phyloP scores from a whole-genome alignment of 2,797 vertebrate genomes.

The Streptopelia turtur region DNA sequence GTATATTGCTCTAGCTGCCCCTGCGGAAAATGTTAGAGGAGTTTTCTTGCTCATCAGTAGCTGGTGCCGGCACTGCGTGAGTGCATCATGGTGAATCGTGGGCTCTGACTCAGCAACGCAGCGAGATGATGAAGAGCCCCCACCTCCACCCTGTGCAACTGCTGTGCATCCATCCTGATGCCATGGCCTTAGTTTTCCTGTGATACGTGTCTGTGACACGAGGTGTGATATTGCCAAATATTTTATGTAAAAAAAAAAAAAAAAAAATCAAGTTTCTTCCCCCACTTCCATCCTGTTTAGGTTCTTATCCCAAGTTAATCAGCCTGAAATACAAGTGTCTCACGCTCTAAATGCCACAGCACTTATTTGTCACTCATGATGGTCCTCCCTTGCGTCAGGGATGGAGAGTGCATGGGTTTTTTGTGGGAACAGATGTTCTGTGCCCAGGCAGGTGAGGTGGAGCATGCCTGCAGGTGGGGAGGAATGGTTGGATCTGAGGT shows the following conservation, averaged over 20 bases:
- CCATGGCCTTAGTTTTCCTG: background rate
- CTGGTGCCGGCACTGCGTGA: fast-evolving
- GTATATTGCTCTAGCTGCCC: background rate
- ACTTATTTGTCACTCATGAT: background rate
- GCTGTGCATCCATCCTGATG: background rate
- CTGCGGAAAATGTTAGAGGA: background rate
- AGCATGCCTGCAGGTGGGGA: fast-evolving
- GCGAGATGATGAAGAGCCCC: background rate
- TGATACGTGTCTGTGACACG: background rate
- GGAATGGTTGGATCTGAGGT: background rate
- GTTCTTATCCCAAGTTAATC: background rate
- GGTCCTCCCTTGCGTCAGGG: background rate
- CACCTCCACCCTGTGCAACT: background rate
- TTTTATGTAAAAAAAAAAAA: background rate
- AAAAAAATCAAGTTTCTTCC: background rate
- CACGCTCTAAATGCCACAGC: background rate
- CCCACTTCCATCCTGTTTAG: background rate
- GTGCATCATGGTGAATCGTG: fast-evolving
- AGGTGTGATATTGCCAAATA: background rate
- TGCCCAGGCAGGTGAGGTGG: background rate
- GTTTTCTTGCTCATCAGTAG: background rate
- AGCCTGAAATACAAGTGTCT: background rate
- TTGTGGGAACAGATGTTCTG: background rate
- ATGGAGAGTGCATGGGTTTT: background rate
- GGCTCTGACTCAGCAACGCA: background rate